Conservation (phyloP, 2,888 invertebrate species). For the Pammene aurita region DNA sequence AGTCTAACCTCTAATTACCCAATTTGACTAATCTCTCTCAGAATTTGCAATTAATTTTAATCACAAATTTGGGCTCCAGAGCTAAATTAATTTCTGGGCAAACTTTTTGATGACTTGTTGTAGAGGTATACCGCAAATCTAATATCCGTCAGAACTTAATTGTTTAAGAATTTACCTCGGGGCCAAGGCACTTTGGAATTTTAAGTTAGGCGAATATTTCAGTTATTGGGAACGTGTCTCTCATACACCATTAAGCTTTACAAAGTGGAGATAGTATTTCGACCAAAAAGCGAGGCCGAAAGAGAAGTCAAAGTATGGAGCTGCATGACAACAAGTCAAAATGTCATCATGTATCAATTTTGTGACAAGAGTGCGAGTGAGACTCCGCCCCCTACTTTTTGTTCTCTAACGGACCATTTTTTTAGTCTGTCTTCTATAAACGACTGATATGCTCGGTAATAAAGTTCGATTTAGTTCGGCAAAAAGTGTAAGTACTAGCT, state of each 20-base stretch:
- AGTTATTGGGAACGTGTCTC: constrained; percentile 29
- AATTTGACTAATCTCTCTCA: constrained; percentile 4
- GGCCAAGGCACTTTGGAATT: constrained; percentile 23
- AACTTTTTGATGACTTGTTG: constrained; percentile 28
- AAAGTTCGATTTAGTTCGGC: no score
- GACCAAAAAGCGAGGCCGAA: no score
- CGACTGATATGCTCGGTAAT: no score
- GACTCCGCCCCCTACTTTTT: no score
- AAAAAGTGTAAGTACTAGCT: no score
- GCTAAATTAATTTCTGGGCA: constrained; percentile 11
- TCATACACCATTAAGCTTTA: constrained; percentile 10
- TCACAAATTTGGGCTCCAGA: constrained; percentile 4
- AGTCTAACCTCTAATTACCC: not conserved
- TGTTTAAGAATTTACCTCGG: constrained; percentile 19
- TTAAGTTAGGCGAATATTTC: constrained; percentile 7
- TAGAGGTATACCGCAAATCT: constrained; percentile 19
- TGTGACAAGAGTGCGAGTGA: no score
- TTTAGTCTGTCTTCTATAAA: no score
- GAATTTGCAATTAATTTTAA: constrained; percentile 18
- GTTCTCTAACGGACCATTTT: no score
- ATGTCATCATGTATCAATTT: no score
- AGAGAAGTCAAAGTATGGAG: no score
- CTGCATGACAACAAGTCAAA: no score
- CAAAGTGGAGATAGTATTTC: no score
- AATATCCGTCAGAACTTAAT: constrained; percentile 17